Percentiles rank a stretch among this genome's conserved stretches.
These are phyloP conservation scores for Numenius arquata DNA, from an alignment of 2,113 vertebrate species.

Conservation along the genomic window DNA sequence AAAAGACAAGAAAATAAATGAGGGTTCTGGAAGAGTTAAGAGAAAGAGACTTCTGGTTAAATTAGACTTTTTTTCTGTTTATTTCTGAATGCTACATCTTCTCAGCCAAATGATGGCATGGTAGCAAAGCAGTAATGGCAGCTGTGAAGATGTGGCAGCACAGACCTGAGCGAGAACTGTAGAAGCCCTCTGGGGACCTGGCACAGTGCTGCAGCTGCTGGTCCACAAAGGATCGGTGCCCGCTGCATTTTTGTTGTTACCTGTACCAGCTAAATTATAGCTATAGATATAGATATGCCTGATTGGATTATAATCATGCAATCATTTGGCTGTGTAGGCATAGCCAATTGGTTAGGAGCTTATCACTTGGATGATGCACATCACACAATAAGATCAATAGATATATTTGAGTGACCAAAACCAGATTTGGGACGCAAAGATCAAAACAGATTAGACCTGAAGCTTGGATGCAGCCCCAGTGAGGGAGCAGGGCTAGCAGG, in stretches of 20 bases:
- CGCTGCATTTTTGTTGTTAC: neutral
- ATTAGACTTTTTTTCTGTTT: neutral
- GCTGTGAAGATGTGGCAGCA: neutral
- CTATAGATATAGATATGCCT: rapidly evolving
- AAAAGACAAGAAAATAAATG: constrained; percentile 3
- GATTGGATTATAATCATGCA: rapidly evolving
- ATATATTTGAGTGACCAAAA: neutral
- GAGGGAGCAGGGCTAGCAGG: rapidly evolving
- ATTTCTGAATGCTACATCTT: neutral
- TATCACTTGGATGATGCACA: neutral
- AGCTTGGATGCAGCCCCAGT: neutral
- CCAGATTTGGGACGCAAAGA: neutral
- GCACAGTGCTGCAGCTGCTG: neutral
- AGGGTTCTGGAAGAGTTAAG: neutral
- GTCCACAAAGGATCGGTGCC: neutral
- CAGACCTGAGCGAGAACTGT: rapidly evolving
- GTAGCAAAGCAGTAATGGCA: neutral
- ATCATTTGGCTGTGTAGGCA: neutral
- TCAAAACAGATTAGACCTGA: neutral
- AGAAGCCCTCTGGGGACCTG: neutral
- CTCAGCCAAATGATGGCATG: rapidly evolving
- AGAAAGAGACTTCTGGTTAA: constrained; percentile 1
- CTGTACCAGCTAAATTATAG: neutral
- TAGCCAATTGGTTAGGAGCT: rapidly evolving
- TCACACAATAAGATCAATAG: neutral